Evolutionary conservation across 2,888 invertebrate genomes (phyloP).

Genomic region (Latrodectus hesperus): DNA sequence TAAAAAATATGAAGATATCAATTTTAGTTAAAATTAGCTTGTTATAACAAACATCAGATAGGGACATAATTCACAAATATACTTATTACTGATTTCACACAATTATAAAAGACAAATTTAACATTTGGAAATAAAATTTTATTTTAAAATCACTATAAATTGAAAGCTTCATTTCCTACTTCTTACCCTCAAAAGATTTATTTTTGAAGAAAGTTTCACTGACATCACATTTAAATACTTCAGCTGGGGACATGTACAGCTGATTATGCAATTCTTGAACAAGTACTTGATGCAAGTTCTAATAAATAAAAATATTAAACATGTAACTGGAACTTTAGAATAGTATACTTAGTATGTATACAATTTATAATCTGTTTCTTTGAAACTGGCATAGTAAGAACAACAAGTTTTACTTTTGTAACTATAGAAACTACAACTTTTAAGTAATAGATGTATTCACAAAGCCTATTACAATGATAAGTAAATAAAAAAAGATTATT

Average conservation of each 20-base stretch:
- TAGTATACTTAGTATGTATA: not conserved
- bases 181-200: constrained; percentile 22
- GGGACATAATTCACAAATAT: no score
- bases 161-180: not conserved
- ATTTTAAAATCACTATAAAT: not conserved
- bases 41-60: no score
- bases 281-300: constrained; percentile 82
- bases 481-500: no score
- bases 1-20: no score
- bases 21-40: no score
- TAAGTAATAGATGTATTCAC: no score
- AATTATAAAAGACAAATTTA: no score
- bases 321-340: not conserved
- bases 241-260: constrained; percentile 78
- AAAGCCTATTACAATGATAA: no score
- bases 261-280: constrained; percentile 84
- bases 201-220: not conserved
- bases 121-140: no score
- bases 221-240: constrained; percentile 42
- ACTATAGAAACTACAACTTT: not conserved
- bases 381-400: constrained; percentile 3
- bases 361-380: not conserved
- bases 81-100: no score
- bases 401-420: not conserved
- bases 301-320: constrained; percentile 66